Conservation (phyloP, 37 sponge, comb jelly and placozoan species). For the Crambe crambe region DNA sequence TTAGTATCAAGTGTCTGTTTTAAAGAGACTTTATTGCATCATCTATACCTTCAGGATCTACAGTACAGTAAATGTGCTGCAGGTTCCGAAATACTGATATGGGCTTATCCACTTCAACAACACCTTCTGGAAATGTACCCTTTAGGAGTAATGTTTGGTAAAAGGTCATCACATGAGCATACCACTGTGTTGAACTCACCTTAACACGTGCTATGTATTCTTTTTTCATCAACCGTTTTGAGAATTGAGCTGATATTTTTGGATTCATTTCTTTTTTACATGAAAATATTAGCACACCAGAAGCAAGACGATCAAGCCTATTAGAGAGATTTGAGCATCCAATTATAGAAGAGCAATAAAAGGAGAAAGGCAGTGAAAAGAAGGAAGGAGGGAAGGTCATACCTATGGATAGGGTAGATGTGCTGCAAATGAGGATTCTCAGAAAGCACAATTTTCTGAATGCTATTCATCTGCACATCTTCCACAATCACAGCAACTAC, state of each 20-base stretch:
- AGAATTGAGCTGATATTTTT: background rate
- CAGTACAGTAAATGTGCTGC: conserved; percentile 3
- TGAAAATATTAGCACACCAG: conserved; percentile 44
- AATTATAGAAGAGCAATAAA: background rate
- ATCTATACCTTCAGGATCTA: too few species aligned
- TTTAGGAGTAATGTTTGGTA: background rate
- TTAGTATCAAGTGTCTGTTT: background rate
- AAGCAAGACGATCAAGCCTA: conserved; percentile 58
- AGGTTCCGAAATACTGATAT: conserved; percentile 15
- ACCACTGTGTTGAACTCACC: background rate
- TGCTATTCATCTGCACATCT: conserved; percentile 34
- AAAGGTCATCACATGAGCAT: background rate
- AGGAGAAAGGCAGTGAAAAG: too few species aligned
- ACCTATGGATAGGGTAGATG: conserved; percentile 43
- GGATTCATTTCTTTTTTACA: conserved; percentile 5
- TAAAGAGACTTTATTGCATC: background rate
- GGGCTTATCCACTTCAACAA: conserved; percentile 24
- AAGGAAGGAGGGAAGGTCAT: background rate
- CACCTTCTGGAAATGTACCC: conserved; percentile 48
- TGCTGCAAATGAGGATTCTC: conserved; percentile 39
- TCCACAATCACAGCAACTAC: too few species aligned
- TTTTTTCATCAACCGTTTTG: conserved; percentile 20
- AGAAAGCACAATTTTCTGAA: conserved; percentile 21
- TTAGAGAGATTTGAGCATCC: background rate
- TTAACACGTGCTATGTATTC: conserved; percentile 63